Conservation (phyloP, 2,113 vertebrate species). For the Gallinago paraguaiae region DNA sequence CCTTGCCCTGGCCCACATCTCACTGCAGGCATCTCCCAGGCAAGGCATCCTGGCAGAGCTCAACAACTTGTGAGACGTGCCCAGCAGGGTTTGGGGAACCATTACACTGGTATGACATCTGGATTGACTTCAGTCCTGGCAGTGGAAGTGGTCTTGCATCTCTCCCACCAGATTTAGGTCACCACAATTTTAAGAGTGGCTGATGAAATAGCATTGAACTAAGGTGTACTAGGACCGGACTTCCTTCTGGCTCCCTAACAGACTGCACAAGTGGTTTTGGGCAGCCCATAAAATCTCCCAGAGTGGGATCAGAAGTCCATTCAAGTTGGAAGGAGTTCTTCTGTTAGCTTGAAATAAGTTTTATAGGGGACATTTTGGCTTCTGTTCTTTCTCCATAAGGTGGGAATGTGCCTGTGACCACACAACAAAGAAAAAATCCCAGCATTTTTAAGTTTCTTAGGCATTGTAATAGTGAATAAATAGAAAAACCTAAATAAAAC, state of each 20-base stretch:
- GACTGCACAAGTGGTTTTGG: accelerated
- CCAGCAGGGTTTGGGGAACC: not conserved
- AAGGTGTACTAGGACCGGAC: not conserved
- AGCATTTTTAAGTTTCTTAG: not conserved
- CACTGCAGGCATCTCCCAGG: not conserved
- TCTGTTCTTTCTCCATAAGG: not conserved
- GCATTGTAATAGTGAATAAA: not conserved
- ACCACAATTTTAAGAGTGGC: not conserved
- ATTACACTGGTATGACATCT: not conserved
- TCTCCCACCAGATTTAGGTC: not conserved
- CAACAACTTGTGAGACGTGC: not conserved
- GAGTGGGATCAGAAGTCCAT: not conserved
- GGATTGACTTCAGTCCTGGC: not conserved
- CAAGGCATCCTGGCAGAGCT: not conserved
- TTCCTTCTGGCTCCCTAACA: not conserved
- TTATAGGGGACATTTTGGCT: not conserved
- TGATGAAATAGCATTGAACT: not conserved
- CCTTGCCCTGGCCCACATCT: not conserved
- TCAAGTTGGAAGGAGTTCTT: not conserved
- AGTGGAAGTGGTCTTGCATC: not conserved
- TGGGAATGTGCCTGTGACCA: not conserved
- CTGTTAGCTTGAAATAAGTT: not conserved
- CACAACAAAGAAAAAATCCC: not conserved
- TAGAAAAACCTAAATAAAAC: not conserved
- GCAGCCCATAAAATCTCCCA: not conserved